Evolutionary conservation across 2,888 invertebrate genomes (phyloP), one percentile per base, ranked within the genome.

Genomic region (Agrochola lota): DNA sequence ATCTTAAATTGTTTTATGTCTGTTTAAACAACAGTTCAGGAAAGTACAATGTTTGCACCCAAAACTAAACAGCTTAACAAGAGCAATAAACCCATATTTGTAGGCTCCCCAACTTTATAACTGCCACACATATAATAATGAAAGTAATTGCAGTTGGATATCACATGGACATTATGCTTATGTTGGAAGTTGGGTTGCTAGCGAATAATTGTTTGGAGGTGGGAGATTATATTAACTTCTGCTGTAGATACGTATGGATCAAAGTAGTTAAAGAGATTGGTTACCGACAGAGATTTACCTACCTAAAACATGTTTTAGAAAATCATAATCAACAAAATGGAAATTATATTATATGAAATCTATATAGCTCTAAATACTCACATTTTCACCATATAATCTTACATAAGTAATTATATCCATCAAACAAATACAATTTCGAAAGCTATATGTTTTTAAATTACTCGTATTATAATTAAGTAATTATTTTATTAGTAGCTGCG

Each of bases 61-160:
- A 20, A 84, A 82, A 82, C 81, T 84, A 82, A 82, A 82, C 81
- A 82, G 79, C 79, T 82, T 82, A 82, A 78, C 81, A 74, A 82
- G 81, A 84, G 73, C 84, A 73, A 73, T 82, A 82, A 78, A 82
- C 73, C 79, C 62, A 84, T 84, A 82, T 79, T 82, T 79, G 84
- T 79, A 67, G 81, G 70, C 66, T 23, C 52, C 8, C 52, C 66
- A 84, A 82, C 84, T 82, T 84, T 79, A 70, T 84, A 82, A 82
- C 84, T 73, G 73, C 70, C 84, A 82, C 84, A 82, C 73, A 74
- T 79, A 71, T 79, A 73, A 79, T 82, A 84, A 82, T 79, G 80
- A 82, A 84, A 82, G 81, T 82, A 82, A 82, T 84, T 84, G 81
- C 81, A 78, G 84, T 79, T 78, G 78, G 73, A 74, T 82, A 78